Evolutionary conservation across 1,140 invertebrate genomes (phyloP), one percentile per base, ranked within the genome.

Genomic region (Hormaphis cornu): DNA sequence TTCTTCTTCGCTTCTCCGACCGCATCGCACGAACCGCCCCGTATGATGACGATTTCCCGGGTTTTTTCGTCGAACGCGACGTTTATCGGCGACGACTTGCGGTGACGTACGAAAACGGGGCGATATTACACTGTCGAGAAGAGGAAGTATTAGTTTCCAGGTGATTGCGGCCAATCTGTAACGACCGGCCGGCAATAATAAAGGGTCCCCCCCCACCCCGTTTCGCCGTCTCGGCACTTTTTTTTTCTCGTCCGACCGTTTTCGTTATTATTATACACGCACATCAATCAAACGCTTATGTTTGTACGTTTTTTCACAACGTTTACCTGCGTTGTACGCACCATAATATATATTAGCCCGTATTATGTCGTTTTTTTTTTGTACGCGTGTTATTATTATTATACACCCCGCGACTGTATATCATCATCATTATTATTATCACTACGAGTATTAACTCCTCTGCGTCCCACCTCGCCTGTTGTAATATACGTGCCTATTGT

Each of bases 241-340:
- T 44, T 69, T 33, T 48, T 63, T 63, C 48, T 44, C 22, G 22
- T 46, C 22, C 30, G 40, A 66, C 61, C 61, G 61, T 66, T 66
- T 63, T 48, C 20, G 50, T 66, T n/a, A n/a, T n/a, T n/a, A n/a
- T 48, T 66, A 66, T 66, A 50, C 61, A 22, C 61, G 61, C 61
- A 66, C 61, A 66, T 66, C 61, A 66, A 66, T 66, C 61, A 66
- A 66, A 66, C 61, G 61, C 61, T 66, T 66, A 66, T 66, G n/a
- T 66, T 44, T 50, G 12, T 63, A 33, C 35, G 24, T 44, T 66
- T 61, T 48, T 66, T 66, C 61, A 66, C 61, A 66, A 66, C 61
- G 50, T 66, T 66, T 66, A 66, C 61, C 61, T 66, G 61, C 9
- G 44, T 33, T 10, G 28, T 16, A 24, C 10, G 42, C 61, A 66